Base-by-base conservation (phyloP, 2,888 invertebrate genomes). In the Ophioninae sp. region DNA sequence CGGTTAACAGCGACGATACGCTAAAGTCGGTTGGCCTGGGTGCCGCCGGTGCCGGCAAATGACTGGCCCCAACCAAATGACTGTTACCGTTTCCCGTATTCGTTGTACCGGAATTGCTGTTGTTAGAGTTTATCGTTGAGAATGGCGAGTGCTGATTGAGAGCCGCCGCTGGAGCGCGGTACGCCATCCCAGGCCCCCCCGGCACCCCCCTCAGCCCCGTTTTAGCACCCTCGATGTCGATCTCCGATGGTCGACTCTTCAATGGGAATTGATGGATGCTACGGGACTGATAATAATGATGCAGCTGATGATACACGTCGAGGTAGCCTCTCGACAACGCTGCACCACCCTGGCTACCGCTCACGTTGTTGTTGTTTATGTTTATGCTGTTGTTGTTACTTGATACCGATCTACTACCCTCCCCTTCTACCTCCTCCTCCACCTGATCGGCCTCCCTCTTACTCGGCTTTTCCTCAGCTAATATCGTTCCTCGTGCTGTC, bases 11-110 rank as follows among this genome's bases (percentile, higher is more conserved):
- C 93, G 97, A 97, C 91, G 97, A 97, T 93, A 98, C 97, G 95
- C 97, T 97, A 95, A 98, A 97, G 95, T 98, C 98, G 93, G 97
- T 97, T 94, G 97, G 97, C 93, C 97, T 95, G 93, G 97, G 96
- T 94, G 97, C 96, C 94, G 97, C 97, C 94, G 98, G 95, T 93
- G 96, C 96, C 93, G 97, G 97, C 94, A 97, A 96, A 94, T 97
- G 96, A 93, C 89, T 87, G 23, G 30, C 30, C 30, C 81, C 70
- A 57, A 84, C 84, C 95, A 97, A 96, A 97, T 97, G 94, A 94
- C 95, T 88, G 83, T 88, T 88, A 10, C 88, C 87, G 83, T 88
- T 88, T 21, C 85, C 83, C 56, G 85, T 79, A 6, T 81, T 78
- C 41, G 37, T 65, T 2, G 57, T 44, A 6, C 62, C 81, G 67